Percentiles rank a stretch among this genome's conserved stretches.
phyloP scores from a whole-genome alignment of 2,113 vertebrate species.

The Eptesicus fuscus region DNA sequence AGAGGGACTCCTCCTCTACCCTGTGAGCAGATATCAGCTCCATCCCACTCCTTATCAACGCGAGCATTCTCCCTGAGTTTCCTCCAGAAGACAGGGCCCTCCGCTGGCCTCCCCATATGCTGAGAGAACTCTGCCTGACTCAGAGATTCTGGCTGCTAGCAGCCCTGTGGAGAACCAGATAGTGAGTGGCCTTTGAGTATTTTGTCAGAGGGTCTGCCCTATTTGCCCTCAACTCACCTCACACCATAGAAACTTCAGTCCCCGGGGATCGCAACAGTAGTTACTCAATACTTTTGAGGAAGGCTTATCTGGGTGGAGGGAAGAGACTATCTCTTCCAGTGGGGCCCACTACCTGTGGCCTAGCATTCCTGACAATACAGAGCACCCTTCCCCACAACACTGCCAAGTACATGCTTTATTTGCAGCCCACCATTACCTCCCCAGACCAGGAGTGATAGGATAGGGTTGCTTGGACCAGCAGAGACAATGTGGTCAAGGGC shows the following conservation, averaged over 20 bases:
- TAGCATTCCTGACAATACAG: background rate
- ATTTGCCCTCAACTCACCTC: background rate
- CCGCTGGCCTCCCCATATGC: background rate
- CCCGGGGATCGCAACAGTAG: background rate
- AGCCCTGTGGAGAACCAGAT: background rate
- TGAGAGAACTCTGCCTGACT: background rate
- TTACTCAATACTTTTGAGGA: conserved; percentile 30
- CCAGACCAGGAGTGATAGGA: background rate
- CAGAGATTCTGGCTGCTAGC: background rate
- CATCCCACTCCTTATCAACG: background rate
- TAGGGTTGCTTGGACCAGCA: background rate
- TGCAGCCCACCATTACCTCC: background rate
- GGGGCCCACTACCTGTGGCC: background rate
- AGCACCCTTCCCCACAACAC: background rate
- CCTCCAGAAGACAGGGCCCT: background rate
- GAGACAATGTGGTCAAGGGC: background rate
- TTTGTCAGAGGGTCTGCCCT: background rate
- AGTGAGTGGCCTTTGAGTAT: background rate
- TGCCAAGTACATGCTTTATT: background rate
- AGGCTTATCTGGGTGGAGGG: background rate
- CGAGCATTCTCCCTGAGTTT: background rate
- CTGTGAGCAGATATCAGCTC: background rate
- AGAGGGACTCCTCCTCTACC: background rate
- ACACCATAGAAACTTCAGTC: background rate
- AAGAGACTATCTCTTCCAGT: background rate